A percentile compares a stretch with the other conserved stretches of the same genome.
Evolutionary conservation across 2,113 vertebrate genomes (phyloP).

Genomic region (Thamnophis sirtalis): DNA sequence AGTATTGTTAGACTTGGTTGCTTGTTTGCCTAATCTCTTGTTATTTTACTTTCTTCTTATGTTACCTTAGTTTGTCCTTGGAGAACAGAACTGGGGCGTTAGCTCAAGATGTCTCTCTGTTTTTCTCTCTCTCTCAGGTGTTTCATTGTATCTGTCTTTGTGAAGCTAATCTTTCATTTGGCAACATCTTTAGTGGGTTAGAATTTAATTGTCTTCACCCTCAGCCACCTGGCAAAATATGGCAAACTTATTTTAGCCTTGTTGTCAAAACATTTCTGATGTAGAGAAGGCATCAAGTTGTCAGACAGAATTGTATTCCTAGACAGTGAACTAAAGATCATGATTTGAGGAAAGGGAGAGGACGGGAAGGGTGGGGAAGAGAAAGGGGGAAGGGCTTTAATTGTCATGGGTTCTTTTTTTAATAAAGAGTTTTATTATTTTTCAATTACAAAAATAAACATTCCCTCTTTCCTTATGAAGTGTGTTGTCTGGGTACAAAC

Average conservation of each 20-base stretch:
- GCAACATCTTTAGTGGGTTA: background rate
- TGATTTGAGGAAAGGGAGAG: too few relatives aligned
- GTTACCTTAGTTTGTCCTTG: conserved; percentile 6
- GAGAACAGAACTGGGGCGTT: background rate
- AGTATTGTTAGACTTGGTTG: background rate
- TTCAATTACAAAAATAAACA: too few relatives aligned
- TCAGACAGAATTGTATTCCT: background rate
- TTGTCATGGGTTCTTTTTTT: background rate
- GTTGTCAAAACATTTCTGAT: conserved; percentile 10
- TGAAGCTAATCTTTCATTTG: conserved; percentile 15
- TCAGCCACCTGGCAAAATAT: conserved; percentile 19
- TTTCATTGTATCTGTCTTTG: conserved; percentile 3
- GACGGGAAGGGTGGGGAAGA: too few relatives aligned
- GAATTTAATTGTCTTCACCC: conserved; percentile 4
- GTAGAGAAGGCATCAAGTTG: background rate
- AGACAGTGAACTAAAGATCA: background rate
- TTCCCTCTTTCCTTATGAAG: too few relatives aligned
- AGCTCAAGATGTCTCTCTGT: conserved; percentile 8
- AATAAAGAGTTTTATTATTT: too few relatives aligned
- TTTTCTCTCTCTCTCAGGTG: background rate
- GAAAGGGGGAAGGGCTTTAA: background rate
- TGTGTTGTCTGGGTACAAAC: too few relatives aligned
- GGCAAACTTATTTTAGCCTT: background rate
- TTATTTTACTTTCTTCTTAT: background rate
- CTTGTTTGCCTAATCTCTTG: background rate